Conservation (phyloP, 2,888 invertebrate species). For the Pecten maximus region DNA sequence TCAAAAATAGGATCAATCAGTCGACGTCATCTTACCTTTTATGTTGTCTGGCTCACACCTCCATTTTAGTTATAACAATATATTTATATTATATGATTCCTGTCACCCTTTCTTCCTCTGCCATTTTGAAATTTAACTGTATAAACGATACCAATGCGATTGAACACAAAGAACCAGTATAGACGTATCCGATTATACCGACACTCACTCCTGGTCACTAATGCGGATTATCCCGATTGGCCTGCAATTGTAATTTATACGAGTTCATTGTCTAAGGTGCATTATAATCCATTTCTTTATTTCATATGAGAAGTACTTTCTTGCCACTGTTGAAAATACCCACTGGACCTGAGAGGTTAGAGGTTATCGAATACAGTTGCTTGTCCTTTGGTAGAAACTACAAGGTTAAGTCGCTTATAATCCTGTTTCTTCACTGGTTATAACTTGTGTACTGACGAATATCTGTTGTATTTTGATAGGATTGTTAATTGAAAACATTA, state of each 20-base stretch:
- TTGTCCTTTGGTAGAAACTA: background rate
- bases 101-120: background rate
- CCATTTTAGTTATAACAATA: background rate
- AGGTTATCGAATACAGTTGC: background rate
- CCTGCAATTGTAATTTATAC: background rate
- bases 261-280: background rate
- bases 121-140: background rate
- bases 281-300: background rate
- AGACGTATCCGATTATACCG: background rate
- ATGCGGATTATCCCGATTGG: background rate
- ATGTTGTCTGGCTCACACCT: background rate
- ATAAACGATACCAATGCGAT: background rate
- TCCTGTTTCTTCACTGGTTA: too few relatives aligned
- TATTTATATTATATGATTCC: background rate
- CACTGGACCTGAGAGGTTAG: background rate
- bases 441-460: background rate
- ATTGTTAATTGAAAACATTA: too few relatives aligned
- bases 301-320: background rate
- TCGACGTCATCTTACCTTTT: background rate
- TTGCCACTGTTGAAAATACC: background rate
- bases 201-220: background rate
- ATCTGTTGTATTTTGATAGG: too few relatives aligned
- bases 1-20: too few relatives aligned
- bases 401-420: background rate
- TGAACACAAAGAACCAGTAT: background rate